Base-by-base conservation (phyloP, 1,140 invertebrate species). In the Lysiphlebus fabarum region DNA sequence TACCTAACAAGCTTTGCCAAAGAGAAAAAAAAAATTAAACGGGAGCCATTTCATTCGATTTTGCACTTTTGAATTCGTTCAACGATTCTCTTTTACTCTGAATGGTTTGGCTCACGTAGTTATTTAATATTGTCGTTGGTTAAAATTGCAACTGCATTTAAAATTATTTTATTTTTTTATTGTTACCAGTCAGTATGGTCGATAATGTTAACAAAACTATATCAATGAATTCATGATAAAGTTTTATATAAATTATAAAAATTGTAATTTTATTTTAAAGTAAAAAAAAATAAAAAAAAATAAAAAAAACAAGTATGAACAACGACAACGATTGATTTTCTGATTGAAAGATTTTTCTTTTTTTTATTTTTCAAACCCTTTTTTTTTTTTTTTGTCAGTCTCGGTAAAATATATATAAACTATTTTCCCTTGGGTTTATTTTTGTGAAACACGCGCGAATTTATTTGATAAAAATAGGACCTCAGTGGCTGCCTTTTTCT, bases 401-500 rank as follows among this genome's bases (percentile, higher is more conserved):
- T 33, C 17, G 17, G 1, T 26, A 26, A 26, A 14, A 17, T 59
- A 33, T 36, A 51, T 44, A 38, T 57, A 36, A 34, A 34, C 51
- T 36, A 53, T 56, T 38, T 56, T 53, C 51, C 50, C 45, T 14
- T 17, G 36, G 34, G 54, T 44, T 49, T 59, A 34, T 43, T 49
- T 14, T 51, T 58, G 49, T 14, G 61, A 53, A 65, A 65, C 47
- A 59, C 61, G 58, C 60, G 61, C 60, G 69, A 61, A 70, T 72
- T 73, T 72, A 75, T 70, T 64, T 70, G 65, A 65, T 65, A 65
- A 66, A 63, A 64, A 67, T 62, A 61, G 65, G 64, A 69, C 64
- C 65, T 60, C 64, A 60, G 56, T 67, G 65, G 70, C 75, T 74
- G 75, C 75, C 77, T 77, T 80, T 80, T 72, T 69, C 76, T 73